A percentile compares a stretch with the other conserved stretches of the same genome.
Conservation (phyloP, 2,113 vertebrate species). For the Phasianus colchicus region DNA sequence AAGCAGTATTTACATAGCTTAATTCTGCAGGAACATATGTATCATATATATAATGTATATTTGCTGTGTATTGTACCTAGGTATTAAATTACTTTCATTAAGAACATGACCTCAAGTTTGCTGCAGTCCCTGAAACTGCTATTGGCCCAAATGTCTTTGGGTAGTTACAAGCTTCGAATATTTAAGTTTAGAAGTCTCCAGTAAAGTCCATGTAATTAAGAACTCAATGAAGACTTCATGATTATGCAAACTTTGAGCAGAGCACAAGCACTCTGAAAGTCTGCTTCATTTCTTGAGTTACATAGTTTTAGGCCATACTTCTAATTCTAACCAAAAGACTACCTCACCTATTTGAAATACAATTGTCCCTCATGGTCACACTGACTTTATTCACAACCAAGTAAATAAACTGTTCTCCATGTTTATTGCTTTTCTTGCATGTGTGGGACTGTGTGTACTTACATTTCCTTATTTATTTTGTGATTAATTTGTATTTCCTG, state of each 20-base stretch:
- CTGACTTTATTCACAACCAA: background rate
- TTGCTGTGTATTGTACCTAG: background rate
- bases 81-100: background rate
- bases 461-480: constrained; percentile 21
- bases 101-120: background rate
- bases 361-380: background rate
- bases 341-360: constrained; percentile 13
- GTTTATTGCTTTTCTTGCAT: background rate
- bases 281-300: background rate
- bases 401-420: constrained; percentile 25
- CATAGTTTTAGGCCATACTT: background rate
- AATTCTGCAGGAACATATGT: background rate
- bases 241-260: background rate
- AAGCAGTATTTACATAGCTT: background rate
- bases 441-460: background rate
- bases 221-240: background rate
- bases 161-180: background rate
- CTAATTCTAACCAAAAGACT: background rate
- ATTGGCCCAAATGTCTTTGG: background rate
- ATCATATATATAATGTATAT: background rate
- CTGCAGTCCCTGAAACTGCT: background rate
- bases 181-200: background rate
- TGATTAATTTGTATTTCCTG: background rate
- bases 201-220: background rate
- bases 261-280: background rate